Evolutionary conservation across 2,888 invertebrate genomes (phyloP), one percentile per base, ranked within the genome.

Genomic region (Diachrysia chrysitis): DNA sequence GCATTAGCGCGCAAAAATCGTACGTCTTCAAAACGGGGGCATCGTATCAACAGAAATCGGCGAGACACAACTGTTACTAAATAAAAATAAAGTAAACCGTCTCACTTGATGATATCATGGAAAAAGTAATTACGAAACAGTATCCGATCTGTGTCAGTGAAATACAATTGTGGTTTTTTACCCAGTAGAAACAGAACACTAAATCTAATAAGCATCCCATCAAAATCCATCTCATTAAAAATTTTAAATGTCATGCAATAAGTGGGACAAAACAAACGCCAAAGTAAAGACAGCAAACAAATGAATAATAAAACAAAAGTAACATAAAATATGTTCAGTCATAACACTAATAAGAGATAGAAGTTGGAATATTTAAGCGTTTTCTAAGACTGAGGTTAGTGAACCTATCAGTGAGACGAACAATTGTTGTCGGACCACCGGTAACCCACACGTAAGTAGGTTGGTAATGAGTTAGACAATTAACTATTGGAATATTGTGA

Each of bases 351-450:
- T 63, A 56, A 63, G 10, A 68, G 69, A 69, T 63, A 79, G 69
- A 66, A 81, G 67, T 73, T 48, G 69, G 57, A 76, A 69, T 65
- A 76, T 66, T 69, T 83, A 81, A 82, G 69, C 73, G 64, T 81
- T 83, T 81, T 77, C 75, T 66, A 83, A 83, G 83, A 79, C 70
- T 53, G 72, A 79, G 89, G 87, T 86, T 83, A 87, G 75, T 84
- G 87, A 89, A 85, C 89, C 83, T 71, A 65, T 79, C 64, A 64
- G 63, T 60, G 73, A 78, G 83, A 78, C 66, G 73, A 79, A 78
- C 82, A 83, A 80, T 79, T 85, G 85, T 86, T 83, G 83, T 85
- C 73, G 82, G 78, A 84, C 75, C 73, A 66, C 63, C 69, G 68
- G 71, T 70, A 76, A 80, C 76, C 74, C 69, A 78, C 73, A 61